These are phyloP conservation scores for Nettapus auritus DNA, from an alignment of 2,113 vertebrate genomes.

Conservation along the genomic window DNA sequence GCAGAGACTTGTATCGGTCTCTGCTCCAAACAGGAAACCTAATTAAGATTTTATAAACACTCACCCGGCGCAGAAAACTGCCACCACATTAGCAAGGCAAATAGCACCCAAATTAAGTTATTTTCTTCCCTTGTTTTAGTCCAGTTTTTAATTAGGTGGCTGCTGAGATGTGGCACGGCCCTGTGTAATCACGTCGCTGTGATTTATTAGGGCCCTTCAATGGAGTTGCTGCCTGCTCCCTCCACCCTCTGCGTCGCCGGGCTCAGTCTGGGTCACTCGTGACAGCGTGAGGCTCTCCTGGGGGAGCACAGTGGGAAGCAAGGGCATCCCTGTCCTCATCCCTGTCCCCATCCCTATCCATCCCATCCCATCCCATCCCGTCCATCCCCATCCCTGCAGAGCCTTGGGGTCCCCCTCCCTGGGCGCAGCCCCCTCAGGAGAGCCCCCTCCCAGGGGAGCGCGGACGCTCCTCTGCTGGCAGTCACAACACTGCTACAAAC, in stretches of 20 bases:
- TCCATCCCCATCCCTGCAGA: fast-evolving
- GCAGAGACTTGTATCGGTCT: constrained; percentile 5
- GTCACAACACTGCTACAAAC: fast-evolving
- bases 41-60: constrained; percentile 70
- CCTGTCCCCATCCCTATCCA: not conserved
- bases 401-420: not conserved
- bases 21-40: constrained; percentile 14
- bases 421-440: too few relatives aligned
- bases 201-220: not conserved
- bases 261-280: fast-evolving
- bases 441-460: not conserved
- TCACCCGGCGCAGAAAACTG: not conserved
- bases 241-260: fast-evolving
- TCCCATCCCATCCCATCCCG: not conserved
- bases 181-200: not conserved
- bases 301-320: fast-evolving
- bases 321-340: not conserved
- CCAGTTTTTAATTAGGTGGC: constrained; percentile 62
- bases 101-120: constrained; percentile 28
- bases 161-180: not conserved
- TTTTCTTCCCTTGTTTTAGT: constrained; percentile 33
- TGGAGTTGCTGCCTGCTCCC: not conserved
- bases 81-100: constrained; percentile 47
- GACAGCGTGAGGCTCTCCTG: not conserved
- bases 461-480: too few relatives aligned